Evolutionary conservation across 2,113 vertebrate genomes (phyloP).

Genomic region (Aphyosemion australe): DNA sequence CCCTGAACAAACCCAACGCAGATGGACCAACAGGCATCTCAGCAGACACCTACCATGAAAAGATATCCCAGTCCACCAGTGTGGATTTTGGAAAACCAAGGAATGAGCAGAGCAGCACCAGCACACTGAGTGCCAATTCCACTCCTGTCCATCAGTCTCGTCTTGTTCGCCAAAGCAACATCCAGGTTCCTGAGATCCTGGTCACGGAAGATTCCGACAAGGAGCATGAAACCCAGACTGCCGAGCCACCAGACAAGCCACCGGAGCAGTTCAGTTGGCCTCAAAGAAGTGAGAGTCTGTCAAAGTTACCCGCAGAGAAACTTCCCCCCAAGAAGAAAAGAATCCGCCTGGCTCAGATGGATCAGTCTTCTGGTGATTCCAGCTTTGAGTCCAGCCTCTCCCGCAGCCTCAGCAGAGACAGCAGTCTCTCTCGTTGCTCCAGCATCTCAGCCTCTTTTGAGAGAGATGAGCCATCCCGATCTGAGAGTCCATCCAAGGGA

Average conservation of each 20-base stretch:
- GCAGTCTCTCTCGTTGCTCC: conserved; percentile 91
- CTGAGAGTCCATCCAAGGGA: conserved; percentile 82
- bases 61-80: conserved; percentile 67
- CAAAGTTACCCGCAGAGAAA: conserved; percentile 95
- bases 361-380: conserved; percentile 93
- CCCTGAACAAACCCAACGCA: conserved; percentile 71
- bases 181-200: conserved; percentile 97
- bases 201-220: conserved; percentile 96
- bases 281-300: conserved; percentile 93
- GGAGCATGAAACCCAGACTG: conserved; percentile 84
- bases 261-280: conserved; percentile 94
- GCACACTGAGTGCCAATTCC: conserved; percentile 70
- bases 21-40: conserved; percentile 63
- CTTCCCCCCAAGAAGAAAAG: conserved; percentile 98
- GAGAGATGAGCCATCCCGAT: conserved; percentile 86
- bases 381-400: conserved; percentile 92
- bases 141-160: conserved; percentile 81
- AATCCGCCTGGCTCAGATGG: conserved; percentile 94
- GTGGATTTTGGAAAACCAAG: conserved; percentile 59
- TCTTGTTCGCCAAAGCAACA: conserved; percentile 94
- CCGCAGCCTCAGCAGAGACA: conserved; percentile 93
- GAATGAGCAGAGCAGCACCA: conserved; percentile 71
- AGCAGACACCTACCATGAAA: conserved; percentile 67
- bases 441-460: conserved; percentile 95
- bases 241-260: conserved; percentile 83